phyloP scores from a whole-genome alignment of 35 echinoderm and acorn worm species.

The Hemicentrotus pulcherrimus region DNA sequence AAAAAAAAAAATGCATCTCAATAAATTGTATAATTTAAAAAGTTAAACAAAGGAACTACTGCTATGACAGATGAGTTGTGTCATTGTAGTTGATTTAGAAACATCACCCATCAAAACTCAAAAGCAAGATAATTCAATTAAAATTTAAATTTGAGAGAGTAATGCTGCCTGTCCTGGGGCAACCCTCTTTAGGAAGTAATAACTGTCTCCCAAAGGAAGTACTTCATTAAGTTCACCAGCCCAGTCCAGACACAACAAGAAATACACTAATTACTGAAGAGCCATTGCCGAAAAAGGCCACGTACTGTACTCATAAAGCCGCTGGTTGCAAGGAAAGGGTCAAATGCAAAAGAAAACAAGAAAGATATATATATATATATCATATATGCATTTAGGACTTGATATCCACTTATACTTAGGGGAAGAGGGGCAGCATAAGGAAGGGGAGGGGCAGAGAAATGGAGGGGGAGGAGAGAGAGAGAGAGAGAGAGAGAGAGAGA shows the following conservation, averaged over 20 bases:
- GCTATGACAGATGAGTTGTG: neutral
- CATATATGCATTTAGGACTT: too few species aligned
- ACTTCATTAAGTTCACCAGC: neutral
- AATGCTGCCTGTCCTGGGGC: neutral
- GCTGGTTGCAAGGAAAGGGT: too few species aligned
- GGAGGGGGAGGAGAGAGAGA: too few species aligned
- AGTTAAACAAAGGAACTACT: neutral
- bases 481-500: too few species aligned
- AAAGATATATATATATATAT: too few species aligned
- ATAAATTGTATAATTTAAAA: neutral
- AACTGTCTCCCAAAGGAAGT: neutral
- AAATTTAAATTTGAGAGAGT: neutral
- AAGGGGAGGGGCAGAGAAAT: too few species aligned
- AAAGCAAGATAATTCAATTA: neutral
- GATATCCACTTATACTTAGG: too few species aligned
- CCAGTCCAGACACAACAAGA: neutral
- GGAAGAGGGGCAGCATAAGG: too few species aligned
- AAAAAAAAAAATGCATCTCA: neutral
- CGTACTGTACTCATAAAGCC: neutral
- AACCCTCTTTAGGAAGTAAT: slow-evolving; percentile 1
- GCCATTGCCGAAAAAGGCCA: neutral
- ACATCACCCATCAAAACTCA: neutral
- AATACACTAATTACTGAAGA: slow-evolving; percentile 13
- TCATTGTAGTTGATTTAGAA: neutral
- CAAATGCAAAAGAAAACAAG: too few species aligned